Evolutionary conservation across 2,797 vertebrate genomes (phyloP).

Genomic region (Lagorchestes hirsutus): DNA sequence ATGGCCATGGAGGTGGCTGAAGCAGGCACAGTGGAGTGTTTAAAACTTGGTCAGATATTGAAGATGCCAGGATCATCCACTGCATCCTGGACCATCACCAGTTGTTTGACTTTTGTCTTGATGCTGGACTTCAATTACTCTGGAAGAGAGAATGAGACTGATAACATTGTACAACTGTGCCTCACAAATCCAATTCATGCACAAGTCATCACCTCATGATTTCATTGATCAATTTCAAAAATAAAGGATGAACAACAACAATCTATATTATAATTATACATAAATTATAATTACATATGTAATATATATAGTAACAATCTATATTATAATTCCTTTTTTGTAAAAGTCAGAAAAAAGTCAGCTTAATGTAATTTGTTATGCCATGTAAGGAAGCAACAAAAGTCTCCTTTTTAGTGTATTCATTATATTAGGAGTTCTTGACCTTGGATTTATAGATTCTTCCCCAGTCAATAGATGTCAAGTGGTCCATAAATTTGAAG

Average conservation of each 20-base stretch:
- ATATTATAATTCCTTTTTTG: not conserved
- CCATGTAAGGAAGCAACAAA: not conserved
- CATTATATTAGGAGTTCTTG: not conserved
- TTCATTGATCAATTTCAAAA: not conserved
- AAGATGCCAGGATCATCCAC: not conserved
- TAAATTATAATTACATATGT: too few relatives aligned
- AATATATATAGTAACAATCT: too few relatives aligned
- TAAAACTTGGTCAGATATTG: not conserved
- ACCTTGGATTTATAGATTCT: not conserved
- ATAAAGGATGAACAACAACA: not conserved
- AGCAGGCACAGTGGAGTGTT: not conserved
- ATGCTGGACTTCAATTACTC: not conserved
- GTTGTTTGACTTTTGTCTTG: not conserved
- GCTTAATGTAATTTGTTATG: not conserved
- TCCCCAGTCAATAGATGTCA: not conserved
- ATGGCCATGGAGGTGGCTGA: not conserved
- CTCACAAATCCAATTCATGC: not conserved
- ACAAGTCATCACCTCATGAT: not conserved
- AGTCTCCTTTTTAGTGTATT: not conserved
- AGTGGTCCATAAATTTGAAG: not conserved
- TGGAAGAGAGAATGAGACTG: not conserved
- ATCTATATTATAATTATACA: not conserved
- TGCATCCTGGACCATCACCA: not conserved
- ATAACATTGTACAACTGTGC: not conserved
- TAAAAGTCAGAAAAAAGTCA: not conserved